A percentile compares a stretch with the other conserved stretches of the same genome.
Conservation (phyloP, 1,140 invertebrate species). For the Euura saliciscinereae region DNA sequence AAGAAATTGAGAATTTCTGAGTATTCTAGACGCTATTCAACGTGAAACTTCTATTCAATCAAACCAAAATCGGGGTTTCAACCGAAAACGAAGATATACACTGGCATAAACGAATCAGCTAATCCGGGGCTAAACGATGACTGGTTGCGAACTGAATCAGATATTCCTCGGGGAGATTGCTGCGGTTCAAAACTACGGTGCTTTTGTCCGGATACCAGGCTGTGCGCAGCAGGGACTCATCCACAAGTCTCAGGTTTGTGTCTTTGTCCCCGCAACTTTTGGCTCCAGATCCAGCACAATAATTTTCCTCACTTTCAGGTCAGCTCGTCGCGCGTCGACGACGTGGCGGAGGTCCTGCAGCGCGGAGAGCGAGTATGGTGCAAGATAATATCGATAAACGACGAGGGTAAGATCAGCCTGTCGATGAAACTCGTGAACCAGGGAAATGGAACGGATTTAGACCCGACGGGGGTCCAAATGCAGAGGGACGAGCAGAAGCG, state of each 20-base stretch:
- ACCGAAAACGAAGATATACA: background rate
- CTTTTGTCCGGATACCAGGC: constrained; percentile 57
- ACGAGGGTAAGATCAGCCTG: constrained; percentile 56
- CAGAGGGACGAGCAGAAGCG: constrained; percentile 51
- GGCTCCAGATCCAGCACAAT: no score
- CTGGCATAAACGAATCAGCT: no score
- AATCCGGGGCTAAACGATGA: background rate
- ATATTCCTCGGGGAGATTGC: constrained; percentile 52
- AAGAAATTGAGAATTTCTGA: no score
- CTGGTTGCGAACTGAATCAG: constrained; percentile 38
- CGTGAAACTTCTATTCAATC: background rate
- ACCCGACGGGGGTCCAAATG: constrained; percentile 54
- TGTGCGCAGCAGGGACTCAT: constrained; percentile 51
- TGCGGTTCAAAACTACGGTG: constrained; percentile 57
- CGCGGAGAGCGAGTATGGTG: constrained; percentile 56
- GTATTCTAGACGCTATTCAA: background rate
- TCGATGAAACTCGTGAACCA: constrained; percentile 60
- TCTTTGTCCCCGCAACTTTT: constrained; percentile 21
- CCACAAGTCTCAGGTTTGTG: constrained; percentile 46
- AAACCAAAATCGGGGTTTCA: no score
- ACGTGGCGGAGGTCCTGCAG: constrained; percentile 53
- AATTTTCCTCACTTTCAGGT: constrained; percentile 27
- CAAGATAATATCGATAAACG: constrained; percentile 51
- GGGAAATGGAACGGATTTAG: constrained; percentile 55
- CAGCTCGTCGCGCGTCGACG: constrained; percentile 48